Base-by-base conservation (phyloP, 1,140 invertebrate genomes). In the Drosophila pruinosa region DNA sequence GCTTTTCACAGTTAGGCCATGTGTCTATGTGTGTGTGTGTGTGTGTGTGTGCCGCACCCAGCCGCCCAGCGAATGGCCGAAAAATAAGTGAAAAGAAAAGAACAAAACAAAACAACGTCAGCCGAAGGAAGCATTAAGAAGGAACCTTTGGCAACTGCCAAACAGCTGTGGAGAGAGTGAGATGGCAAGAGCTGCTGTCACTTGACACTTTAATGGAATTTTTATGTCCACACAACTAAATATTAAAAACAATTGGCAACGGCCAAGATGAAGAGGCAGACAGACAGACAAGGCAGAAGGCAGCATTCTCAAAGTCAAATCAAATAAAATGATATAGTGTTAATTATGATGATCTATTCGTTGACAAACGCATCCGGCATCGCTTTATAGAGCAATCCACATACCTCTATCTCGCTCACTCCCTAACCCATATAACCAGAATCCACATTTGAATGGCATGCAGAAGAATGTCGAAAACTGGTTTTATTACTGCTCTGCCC, bases 191-290 rank as follows among this genome's bases (percentile, higher is more conserved):
- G 59, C 75, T 71, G n/a, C 38, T 70, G 75, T 77, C 69, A 85
- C 65, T 85, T 85, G 76, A 73, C 70, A 80, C 79, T 85, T 85
- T 86, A 85, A 85, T 85, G 77, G 77, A 77, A 86, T 75, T 86
- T 77, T 54, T 75, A 77, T 85, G 81, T 77, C 79, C 64, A 12
- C 14, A 41, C 36, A 78, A 34, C 26, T 10, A 73, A 56, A 19
- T 19, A 31, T 31, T 14, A 45, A 21, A 57, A 31, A 45, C 36
- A 56, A 56, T 56, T 56, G 53, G 34, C n/a, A 31, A 22, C 5
- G 6, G 38, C 6, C 14, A 12, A 48, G n/a, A 43, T 26, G 10
- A 31, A 2, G 22, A 26, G 8, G 17, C 21, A 28, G 5, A 36
- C 14, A 39, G n/a, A n/a, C n/a, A n/a, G n/a, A n/a, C n/a, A n/a